Conservation (phyloP, 2,113 vertebrate genomes). For the Odobenus rosmarus region DNA sequence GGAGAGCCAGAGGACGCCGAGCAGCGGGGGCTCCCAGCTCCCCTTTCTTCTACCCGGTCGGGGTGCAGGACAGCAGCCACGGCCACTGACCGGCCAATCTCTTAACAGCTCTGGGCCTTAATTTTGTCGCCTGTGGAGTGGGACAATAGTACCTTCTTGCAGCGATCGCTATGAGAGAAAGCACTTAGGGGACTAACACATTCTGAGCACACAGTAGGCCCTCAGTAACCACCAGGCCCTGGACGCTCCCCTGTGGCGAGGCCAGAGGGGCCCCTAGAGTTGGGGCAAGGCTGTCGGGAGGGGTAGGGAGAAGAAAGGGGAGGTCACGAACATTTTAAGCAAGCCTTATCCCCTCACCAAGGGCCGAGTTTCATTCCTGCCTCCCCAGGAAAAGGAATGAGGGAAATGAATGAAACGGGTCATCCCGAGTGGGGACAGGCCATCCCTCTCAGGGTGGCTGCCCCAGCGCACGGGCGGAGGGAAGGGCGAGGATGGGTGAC, state of each 20-base stretch:
- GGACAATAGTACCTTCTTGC: background rate
- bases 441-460: too few relatives aligned
- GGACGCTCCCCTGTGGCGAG: background rate
- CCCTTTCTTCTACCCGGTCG: background rate
- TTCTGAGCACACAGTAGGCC: background rate
- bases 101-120: background rate
- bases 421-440: background rate
- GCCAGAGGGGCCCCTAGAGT: too few relatives aligned
- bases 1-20: background rate
- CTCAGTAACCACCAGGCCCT: background rate
- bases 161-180: background rate
- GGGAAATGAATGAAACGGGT: background rate
- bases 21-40: background rate
- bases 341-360: background rate
- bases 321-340: background rate
- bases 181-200: background rate
- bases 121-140: background rate
- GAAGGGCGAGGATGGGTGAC: background rate
- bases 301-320: background rate
- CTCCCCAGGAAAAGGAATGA: too few relatives aligned
- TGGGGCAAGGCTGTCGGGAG: background rate
- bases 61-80: background rate
- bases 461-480: background rate
- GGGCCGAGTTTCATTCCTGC: background rate
- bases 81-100: background rate